Conservation (phyloP, 2,113 vertebrate species). For the Vulpes lagopus region DNA sequence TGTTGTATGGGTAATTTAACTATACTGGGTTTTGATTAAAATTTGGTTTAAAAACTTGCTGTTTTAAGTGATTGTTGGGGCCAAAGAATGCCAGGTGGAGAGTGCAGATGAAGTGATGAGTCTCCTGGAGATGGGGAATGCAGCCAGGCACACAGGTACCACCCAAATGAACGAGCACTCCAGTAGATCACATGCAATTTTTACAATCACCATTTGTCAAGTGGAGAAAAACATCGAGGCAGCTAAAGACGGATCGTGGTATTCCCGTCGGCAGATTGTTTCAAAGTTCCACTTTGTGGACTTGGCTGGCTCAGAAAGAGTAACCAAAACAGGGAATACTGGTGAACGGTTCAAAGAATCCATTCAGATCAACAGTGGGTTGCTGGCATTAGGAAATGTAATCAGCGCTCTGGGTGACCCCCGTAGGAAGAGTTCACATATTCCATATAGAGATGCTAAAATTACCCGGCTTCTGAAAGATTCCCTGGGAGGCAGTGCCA, state of each 20-base stretch:
- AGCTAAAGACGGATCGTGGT: slow-evolving; percentile 76
- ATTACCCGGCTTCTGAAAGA: slow-evolving; percentile 96
- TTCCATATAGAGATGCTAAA: slow-evolving; percentile 95
- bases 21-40: slow-evolving; percentile 61
- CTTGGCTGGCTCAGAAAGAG: slow-evolving; percentile 94
- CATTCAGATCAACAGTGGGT: slow-evolving; percentile 92
- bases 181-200: slow-evolving; percentile 94
- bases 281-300: slow-evolving; percentile 97
- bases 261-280: slow-evolving; percentile 77
- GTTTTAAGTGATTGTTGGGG: slow-evolving; percentile 93
- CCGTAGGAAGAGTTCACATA: slow-evolving; percentile 88
- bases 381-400: slow-evolving; percentile 94
- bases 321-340: slow-evolving; percentile 92
- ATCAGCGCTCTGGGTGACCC: slow-evolving; percentile 94
- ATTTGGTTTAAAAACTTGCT: slow-evolving; percentile 72
- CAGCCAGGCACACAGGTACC: slow-evolving; percentile 89
- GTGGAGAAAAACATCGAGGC: slow-evolving; percentile 75
- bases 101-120: slow-evolving; percentile 92
- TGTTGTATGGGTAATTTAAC: slow-evolving; percentile 43
- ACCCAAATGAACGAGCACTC: slow-evolving; percentile 93
- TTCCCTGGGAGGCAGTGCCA: slow-evolving; percentile 94
- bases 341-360: slow-evolving; percentile 94
- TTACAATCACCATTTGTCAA: slow-evolving; percentile 91
- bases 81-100: slow-evolving; percentile 91
- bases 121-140: slow-evolving; percentile 90